A percentile compares a stretch with the other conserved stretches of the same genome.
Conservation (phyloP, 1,140 invertebrate genomes). For the Drosophila nikananu region DNA sequence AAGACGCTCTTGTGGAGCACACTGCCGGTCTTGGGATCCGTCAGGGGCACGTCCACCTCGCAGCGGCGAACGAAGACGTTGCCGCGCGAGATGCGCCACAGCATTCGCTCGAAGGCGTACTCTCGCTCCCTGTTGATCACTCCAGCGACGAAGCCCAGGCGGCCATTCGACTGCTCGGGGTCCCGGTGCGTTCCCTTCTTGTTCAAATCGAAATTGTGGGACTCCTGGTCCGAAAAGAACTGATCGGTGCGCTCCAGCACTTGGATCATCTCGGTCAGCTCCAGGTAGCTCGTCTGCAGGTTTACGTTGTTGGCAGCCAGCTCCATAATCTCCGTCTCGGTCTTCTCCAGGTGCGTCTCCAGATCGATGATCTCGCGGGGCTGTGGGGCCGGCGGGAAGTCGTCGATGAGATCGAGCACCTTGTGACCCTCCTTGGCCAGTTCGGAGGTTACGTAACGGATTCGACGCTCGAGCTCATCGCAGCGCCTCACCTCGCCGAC, state of each 20-base stretch:
- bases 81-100: constrained; percentile 98
- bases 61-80: constrained; percentile 95
- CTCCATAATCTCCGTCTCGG: constrained; percentile 96
- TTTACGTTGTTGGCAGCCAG: constrained; percentile 97
- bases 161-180: constrained; percentile 89
- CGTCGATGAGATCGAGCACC: constrained; percentile 91
- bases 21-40: constrained; percentile 93
- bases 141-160: constrained; percentile 93
- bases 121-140: constrained; percentile 95
- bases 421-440: constrained; percentile 92
- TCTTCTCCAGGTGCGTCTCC: constrained; percentile 95
- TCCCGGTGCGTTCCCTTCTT: constrained; percentile 89
- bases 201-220: constrained; percentile 71
- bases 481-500: constrained; percentile 93
- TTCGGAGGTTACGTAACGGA: constrained; percentile 94
- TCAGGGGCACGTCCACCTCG: constrained; percentile 93
- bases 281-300: constrained; percentile 96
- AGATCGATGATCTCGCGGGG: constrained; percentile 95
- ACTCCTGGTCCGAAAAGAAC: constrained; percentile 78
- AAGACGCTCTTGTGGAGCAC: constrained; percentile 97
- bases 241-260: constrained; percentile 96
- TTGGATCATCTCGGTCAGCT: constrained; percentile 96
- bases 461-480: constrained; percentile 94
- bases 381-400: constrained; percentile 95
- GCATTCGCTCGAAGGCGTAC: constrained; percentile 97